Evolutionary conservation across 2,888 invertebrate genomes (phyloP), one percentile per base, ranked within the genome.

Genomic region (Cheilosia impressa): DNA sequence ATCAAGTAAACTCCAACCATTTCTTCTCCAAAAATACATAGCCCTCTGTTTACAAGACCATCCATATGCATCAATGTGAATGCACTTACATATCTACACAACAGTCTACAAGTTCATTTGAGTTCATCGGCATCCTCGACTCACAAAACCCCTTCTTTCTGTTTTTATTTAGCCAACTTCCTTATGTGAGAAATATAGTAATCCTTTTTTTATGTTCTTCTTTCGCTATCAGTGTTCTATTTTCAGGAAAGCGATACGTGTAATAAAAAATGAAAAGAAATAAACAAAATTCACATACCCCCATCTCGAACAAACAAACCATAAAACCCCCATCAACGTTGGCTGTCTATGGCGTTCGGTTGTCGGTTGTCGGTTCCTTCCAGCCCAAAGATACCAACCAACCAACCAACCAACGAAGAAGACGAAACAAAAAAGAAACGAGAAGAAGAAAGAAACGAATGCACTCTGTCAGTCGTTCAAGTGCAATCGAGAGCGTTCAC

Each of bases 401-500:
- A 76, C 43, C 57, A 68, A 68, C 60, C 47, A 57, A 43, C 38
- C 24, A 57, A 53, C n/a, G 47, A 38, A 65, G 65, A 65, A 17
- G 62, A 27, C 15, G 17, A 72, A 53, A 41, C 34, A 53, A 34
- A 34, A 63, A 76, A 5, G n/a, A 38, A 58, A 41, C 22, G 71
- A 69, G 71, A 43, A 76, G 71, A 58, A 78, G 78, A 85, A 81
- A 77, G 75, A 81, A 85, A 81, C 62, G 76, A 72, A 79, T 85
- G 82, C 88, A 84, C 82, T 88, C 88, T 87, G 88, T 90, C 89
- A 90, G 90, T 88, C 89, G 90, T 89, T 90, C 89, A 89, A 90
- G 90, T 90, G 90, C 90, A 90, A 89, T 89, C 88, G 89, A 90
- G 91, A 89, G 90, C 90, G 83, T 90, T 90, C 89, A 90, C 90